Percentiles rank a stretch among this genome's conserved stretches.
Evolutionary conservation across 1,140 invertebrate genomes (phyloP).

Genomic region (Drosophila jambulina): DNA sequence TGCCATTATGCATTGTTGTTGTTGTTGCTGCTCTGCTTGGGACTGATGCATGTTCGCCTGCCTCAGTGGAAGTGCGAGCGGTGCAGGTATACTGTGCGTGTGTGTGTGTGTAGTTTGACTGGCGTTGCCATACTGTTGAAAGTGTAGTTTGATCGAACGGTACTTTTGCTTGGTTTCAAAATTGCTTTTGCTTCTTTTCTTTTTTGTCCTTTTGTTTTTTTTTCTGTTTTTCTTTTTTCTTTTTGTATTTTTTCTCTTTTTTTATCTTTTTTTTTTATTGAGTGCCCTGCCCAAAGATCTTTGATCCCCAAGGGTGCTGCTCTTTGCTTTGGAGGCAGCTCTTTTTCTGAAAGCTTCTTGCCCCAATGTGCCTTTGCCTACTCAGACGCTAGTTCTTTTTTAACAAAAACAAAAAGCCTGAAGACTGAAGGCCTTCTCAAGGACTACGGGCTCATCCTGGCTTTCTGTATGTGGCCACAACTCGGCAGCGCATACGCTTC

Average conservation of each 20-base stretch:
- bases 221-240: conserved; percentile 1
- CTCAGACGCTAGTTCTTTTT: conserved; percentile 20
- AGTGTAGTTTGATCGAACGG: not conserved
- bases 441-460: not conserved
- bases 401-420: not conserved
- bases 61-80: conserved; percentile 26
- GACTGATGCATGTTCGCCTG: conserved; percentile 27
- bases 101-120: not conserved
- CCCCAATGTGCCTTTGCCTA: conserved; percentile 50
- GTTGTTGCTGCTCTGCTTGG: conserved; percentile 15
- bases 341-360: not conserved
- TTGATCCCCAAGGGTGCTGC: conserved; percentile 5
- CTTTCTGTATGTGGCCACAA: not conserved
- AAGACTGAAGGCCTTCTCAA: not conserved
- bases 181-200: not conserved
- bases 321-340: conserved; percentile 7
- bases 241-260: not conserved
- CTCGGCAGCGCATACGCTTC: conserved; percentile 9
- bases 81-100: not conserved
- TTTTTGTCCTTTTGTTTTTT: conserved; percentile 1
- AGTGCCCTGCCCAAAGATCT: conserved; percentile 15
- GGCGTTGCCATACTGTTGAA: conserved; percentile 7
- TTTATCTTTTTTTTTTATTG: conserved; percentile 8
- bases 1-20: conserved; percentile 1
- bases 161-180: conserved; percentile 15